Percentiles rank a stretch among this genome's conserved stretches.
Evolutionary conservation across 2,113 vertebrate genomes (phyloP).

Genomic region (Bujurquina vittata): DNA sequence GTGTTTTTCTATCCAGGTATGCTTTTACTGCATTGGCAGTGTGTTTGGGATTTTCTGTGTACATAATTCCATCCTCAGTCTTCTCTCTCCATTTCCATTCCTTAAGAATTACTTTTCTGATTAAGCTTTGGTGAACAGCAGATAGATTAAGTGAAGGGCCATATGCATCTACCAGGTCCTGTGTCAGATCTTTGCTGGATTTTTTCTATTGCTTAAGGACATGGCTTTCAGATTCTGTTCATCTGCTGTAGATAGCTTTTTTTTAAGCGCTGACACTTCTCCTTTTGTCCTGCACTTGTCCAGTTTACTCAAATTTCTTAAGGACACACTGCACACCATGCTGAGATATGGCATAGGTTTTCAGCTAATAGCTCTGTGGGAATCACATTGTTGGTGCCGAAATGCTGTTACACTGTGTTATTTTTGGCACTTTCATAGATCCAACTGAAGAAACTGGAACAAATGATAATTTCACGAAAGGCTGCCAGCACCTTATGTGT

Average conservation of each 20-base stretch:
- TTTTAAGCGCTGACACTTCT: too few relatives aligned
- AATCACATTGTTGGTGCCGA: too few relatives aligned
- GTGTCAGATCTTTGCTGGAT: too few relatives aligned
- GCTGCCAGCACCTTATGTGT: neutral
- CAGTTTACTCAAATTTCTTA: too few relatives aligned
- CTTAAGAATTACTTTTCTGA: neutral
- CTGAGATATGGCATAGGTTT: too few relatives aligned
- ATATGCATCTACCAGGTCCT: too few relatives aligned
- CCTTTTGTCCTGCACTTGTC: too few relatives aligned
- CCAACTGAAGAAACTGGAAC: neutral
- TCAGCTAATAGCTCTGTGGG: too few relatives aligned
- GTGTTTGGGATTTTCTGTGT: neutral
- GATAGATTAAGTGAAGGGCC: neutral
- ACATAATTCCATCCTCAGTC: neutral
- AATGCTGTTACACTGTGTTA: neutral
- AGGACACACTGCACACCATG: too few relatives aligned
- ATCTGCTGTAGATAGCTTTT: too few relatives aligned
- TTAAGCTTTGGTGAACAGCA: neutral
- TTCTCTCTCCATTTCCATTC: neutral
- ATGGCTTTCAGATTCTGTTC: too few relatives aligned
- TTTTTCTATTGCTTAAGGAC: too few relatives aligned
- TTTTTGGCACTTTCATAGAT: slow-evolving; percentile 1
- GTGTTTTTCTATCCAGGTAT: neutral
- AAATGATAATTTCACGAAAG: neutral
- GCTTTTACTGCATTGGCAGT: neutral